Evolutionary conservation across 2,797 vertebrate genomes (phyloP).

Genomic region (Pseudomugil gertrudae): DNA sequence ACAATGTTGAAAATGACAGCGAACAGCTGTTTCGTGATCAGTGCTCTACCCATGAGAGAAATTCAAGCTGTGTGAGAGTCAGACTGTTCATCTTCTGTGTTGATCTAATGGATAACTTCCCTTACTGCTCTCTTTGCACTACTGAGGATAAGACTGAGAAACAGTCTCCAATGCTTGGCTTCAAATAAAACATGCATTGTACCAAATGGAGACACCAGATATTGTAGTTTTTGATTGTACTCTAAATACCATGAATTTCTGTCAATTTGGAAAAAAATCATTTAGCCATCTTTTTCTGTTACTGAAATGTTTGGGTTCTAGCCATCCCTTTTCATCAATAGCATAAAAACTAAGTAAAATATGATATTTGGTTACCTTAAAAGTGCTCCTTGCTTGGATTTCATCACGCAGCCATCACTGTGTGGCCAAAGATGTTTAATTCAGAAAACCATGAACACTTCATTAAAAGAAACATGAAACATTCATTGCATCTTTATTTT

Average conservation of each 20-base stretch:
- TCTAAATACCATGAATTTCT: slow-evolving; percentile 15
- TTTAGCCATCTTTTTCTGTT: too few relatives aligned
- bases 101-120: slow-evolving; percentile 46
- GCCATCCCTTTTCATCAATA: not conserved
- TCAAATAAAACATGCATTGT: slow-evolving; percentile 75
- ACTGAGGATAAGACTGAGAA: slow-evolving; percentile 60
- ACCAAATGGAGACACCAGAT: slow-evolving; percentile 51
- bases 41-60: slow-evolving; percentile 40
- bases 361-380: not conserved
- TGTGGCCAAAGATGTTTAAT: slow-evolving; percentile 25
- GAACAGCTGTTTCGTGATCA: slow-evolving; percentile 45
- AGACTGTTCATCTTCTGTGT: slow-evolving; percentile 44
- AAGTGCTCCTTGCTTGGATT: slow-evolving; percentile 14
- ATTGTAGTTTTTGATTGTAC: slow-evolving; percentile 39
- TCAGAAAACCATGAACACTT: slow-evolving; percentile 21
- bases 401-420: slow-evolving; percentile 20
- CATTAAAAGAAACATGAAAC: slow-evolving; percentile 32
- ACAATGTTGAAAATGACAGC: slow-evolving; percentile 51
- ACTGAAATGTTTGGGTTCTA: not conserved
- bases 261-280: slow-evolving; percentile 1
- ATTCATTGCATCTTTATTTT: slow-evolving; percentile 55
- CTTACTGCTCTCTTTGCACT: slow-evolving; percentile 67
- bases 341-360: not conserved
- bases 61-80: slow-evolving; percentile 54
- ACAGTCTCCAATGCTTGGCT: slow-evolving; percentile 64